Conservation (phyloP, 2,113 vertebrate genomes). For the Steatornis caripensis region DNA sequence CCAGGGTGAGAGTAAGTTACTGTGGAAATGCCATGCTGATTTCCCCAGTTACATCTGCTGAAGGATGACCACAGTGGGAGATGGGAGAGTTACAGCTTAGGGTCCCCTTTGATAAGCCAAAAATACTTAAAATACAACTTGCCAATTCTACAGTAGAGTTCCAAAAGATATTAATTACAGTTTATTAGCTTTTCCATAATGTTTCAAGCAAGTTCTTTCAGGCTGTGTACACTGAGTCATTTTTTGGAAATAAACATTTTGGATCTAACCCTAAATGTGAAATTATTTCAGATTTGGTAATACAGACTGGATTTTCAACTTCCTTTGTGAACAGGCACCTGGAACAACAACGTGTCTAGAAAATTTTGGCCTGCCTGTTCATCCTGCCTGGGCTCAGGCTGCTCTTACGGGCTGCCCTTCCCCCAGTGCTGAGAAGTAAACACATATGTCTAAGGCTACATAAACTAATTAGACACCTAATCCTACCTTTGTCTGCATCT, state of each 20-base stretch:
- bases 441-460: neutral
- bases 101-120: neutral
- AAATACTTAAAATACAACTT: neutral
- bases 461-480: conserved; percentile 64
- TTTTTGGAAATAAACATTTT: conserved; percentile 29
- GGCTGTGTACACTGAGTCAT: neutral
- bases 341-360: neutral
- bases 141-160: rapidly evolving
- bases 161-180: neutral
- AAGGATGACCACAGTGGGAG: neutral
- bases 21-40: neutral
- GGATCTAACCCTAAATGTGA: neutral
- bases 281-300: conserved; percentile 24
- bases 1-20: neutral
- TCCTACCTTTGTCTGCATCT: conserved; percentile 40
- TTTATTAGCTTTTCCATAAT: neutral
- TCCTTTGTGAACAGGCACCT: neutral
- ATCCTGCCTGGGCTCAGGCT: neutral
- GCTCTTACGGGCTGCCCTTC: neutral
- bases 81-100: neutral
- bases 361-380: neutral
- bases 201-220: conserved; percentile 20
- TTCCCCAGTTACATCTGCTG: neutral
- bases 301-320: neutral
- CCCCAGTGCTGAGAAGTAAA: neutral